Evolutionary conservation across 37 sponge, comb jelly and placozoan genomes (phyloP), one percentile per base, ranked within the genome.

Genomic region (Hormiphora californensis): DNA sequence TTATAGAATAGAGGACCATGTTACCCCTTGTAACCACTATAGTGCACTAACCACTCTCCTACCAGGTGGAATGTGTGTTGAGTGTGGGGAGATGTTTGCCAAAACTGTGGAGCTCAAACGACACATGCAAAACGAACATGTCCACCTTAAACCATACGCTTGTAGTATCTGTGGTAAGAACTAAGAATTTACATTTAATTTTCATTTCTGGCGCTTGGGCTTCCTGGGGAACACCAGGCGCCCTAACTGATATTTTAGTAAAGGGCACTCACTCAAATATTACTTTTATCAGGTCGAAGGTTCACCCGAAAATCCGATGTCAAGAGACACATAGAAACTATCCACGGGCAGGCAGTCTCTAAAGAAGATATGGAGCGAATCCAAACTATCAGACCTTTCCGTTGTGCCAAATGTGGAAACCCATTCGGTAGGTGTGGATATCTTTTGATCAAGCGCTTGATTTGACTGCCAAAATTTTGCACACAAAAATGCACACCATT

Each of bases 381-480:
- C 8, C 81, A 73, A 28, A 46, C 81, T 36, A 33, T 73, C 81
- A 73, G 81, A 73, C 81, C 81, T 23, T 73, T 73, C 46, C 40
- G 81, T 43, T 73, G 81, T 40, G 81, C 81, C 27, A 73, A 73
- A 28, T 73, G 81, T 40, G 81, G 81, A 43, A 73, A 73, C 81
- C 81, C 81, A 1, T 73, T 73, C 81, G 81, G 81, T 73, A n/a
- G 43, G 41, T 17, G 15, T 17, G n/a, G n/a, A n/a, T n/a, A n/a
- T n/a, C n/a, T n/a, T n/a, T n/a, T n/a, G n/a, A n/a, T n/a, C n/a
- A n/a, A n/a, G n/a, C n/a, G n/a, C n/a, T n/a, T n/a, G n/a, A n/a
- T n/a, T n/a, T n/a, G n/a, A n/a, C n/a, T n/a, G n/a, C n/a, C n/a
- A n/a, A n/a, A n/a, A n/a, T n/a, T n/a, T n/a, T n/a, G n/a, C n/a